Evolutionary conservation across 2,888 invertebrate genomes (phyloP).

Genomic region (Acanthosepion pharaonis): DNA sequence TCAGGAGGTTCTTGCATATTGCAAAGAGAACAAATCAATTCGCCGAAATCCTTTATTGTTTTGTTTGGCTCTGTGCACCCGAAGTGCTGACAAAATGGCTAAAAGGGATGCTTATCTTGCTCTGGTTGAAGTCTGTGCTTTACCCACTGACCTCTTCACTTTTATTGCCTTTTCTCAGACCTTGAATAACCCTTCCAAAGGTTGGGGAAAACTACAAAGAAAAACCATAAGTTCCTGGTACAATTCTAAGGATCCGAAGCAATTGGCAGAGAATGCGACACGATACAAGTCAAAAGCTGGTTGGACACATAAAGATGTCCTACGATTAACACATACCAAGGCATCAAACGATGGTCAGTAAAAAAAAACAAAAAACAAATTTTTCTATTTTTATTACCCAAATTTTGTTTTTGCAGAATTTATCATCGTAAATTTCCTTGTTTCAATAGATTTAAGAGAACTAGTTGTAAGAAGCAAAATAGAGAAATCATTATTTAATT

Average conservation of each 20-base stretch:
- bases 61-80: constrained; percentile 80
- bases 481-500: too few species aligned
- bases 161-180: constrained; percentile 80
- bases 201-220: constrained; percentile 81
- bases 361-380: not conserved
- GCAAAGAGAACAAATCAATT: constrained; percentile 73
- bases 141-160: constrained; percentile 80
- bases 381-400: not conserved
- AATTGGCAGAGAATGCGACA: constrained; percentile 81
- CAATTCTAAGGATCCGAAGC: constrained; percentile 78
- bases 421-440: not conserved
- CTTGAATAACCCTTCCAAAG: constrained; percentile 66
- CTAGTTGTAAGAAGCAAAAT: too few species aligned
- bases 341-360: constrained; percentile 68
- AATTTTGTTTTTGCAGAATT: not conserved
- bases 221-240: constrained; percentile 82
- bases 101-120: constrained; percentile 79
- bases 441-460: too few species aligned
- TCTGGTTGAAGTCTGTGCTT: constrained; percentile 78
- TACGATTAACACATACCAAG: constrained; percentile 73
- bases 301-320: constrained; percentile 83
- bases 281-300: constrained; percentile 80
- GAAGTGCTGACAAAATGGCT: constrained; percentile 74
- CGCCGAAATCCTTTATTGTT: constrained; percentile 76
- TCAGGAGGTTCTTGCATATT: constrained; percentile 64